A percentile compares a stretch with the other conserved stretches of the same genome.
These are phyloP conservation scores for Heteronetta atricapilla DNA, from an alignment of 2,113 vertebrate genomes.

Conservation along the genomic window DNA sequence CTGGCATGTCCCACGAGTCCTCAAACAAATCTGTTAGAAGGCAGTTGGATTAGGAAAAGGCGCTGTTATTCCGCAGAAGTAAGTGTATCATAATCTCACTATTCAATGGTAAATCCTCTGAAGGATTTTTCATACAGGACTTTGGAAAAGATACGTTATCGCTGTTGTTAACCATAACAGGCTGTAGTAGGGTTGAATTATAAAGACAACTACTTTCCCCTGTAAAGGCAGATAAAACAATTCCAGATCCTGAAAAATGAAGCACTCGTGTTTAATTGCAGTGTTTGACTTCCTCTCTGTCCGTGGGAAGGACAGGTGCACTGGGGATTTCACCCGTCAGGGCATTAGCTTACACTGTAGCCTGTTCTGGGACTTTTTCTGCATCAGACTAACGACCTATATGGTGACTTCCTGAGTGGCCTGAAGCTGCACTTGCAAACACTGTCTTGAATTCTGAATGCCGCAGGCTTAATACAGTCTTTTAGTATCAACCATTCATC, in stretches of 20 bases:
- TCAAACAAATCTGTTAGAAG: neutral
- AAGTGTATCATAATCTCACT: neutral
- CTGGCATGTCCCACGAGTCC: neutral
- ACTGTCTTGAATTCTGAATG: neutral
- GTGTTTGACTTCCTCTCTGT: neutral
- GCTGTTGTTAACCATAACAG: neutral
- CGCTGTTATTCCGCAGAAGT: neutral
- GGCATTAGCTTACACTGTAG: neutral
- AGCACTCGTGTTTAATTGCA: neutral
- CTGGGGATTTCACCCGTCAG: neutral
- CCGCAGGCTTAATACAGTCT: neutral
- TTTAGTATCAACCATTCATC: neutral
- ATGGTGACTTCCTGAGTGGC: neutral
- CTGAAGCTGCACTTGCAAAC: neutral
- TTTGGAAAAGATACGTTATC: neutral
- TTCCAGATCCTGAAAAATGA: neutral
- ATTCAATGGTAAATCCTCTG: constrained; percentile 17
- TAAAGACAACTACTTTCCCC: neutral
- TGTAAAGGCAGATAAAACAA: neutral
- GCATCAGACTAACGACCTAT: neutral
- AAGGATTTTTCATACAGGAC: neutral
- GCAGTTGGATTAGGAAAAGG: neutral
- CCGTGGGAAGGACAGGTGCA: neutral
- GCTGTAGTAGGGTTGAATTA: neutral
- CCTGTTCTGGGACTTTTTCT: neutral